Evolutionary conservation across 2,113 vertebrate genomes (phyloP).

Genomic region (Mellivora capensis): DNA sequence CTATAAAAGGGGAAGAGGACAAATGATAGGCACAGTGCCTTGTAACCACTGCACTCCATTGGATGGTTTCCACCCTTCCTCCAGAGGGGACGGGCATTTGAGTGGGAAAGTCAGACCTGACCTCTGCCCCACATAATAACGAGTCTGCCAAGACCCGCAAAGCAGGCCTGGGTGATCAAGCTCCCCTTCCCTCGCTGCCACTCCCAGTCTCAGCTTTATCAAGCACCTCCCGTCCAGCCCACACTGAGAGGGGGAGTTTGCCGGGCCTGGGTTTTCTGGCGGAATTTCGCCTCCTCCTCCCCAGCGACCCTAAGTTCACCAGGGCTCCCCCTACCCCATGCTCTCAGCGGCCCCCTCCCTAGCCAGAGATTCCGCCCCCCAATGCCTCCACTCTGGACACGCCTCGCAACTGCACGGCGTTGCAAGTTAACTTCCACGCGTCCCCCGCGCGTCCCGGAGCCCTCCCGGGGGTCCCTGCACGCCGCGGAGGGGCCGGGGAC

Average conservation of each 20-base stretch:
- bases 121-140: background rate
- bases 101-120: background rate
- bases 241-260: background rate
- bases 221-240: background rate
- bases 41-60: background rate
- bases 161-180: background rate
- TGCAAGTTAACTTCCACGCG: conserved; percentile 63
- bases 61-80: background rate
- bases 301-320: background rate
- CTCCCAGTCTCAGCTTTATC: background rate
- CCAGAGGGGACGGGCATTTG: fast-evolving
- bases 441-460: background rate
- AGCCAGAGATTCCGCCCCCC: background rate
- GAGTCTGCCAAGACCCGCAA: background rate
- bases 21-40: background rate
- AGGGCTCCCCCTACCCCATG: background rate
- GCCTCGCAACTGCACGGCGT: background rate
- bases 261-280: background rate
- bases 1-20: background rate
- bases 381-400: background rate
- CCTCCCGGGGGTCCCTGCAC: conserved; percentile 1
- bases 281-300: background rate
- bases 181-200: background rate
- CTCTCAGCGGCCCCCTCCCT: background rate
- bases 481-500: background rate